These are phyloP conservation scores for Troides oblongomaculatus DNA, from an alignment of 2,888 invertebrate genomes.

Conservation along the genomic window DNA sequence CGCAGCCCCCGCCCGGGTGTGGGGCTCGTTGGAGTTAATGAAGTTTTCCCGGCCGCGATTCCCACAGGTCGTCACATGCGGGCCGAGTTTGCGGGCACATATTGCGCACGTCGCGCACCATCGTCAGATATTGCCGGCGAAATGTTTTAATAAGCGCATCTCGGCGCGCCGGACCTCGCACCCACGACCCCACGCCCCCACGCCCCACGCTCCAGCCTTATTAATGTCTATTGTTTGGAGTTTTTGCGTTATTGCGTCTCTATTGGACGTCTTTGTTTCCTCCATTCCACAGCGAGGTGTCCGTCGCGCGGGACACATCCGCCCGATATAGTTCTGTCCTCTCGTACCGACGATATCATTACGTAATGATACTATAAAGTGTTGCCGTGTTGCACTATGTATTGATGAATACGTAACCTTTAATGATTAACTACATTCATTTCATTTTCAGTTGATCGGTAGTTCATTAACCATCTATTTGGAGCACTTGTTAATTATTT, in stretches of 20 bases:
- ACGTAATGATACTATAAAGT: too few relatives aligned
- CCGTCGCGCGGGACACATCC: not conserved
- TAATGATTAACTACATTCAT: too few relatives aligned
- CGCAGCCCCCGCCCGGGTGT: constrained; percentile 37
- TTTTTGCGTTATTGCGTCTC: constrained; percentile 70
- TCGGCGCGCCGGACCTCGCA: constrained; percentile 54
- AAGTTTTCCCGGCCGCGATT: constrained; percentile 79
- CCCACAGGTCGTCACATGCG: constrained; percentile 80
- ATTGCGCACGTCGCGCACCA: constrained; percentile 69
- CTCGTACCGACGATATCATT: too few relatives aligned
- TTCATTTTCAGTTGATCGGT: too few relatives aligned
- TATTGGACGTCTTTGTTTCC: constrained; percentile 49
- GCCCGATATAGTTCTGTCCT: too few relatives aligned
- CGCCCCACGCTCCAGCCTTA: constrained; percentile 64
- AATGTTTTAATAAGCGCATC: constrained; percentile 80
- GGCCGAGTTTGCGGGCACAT: constrained; percentile 72
- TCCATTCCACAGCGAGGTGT: constrained; percentile 31
- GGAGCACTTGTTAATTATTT: too few relatives aligned
- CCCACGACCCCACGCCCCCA: constrained; percentile 37
- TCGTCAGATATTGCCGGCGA: constrained; percentile 74
- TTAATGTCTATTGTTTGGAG: constrained; percentile 79
- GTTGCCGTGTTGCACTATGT: too few relatives aligned
- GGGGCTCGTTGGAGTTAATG: constrained; percentile 75
- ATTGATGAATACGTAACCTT: too few relatives aligned
- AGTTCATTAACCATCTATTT: too few relatives aligned